phyloP scores from a whole-genome alignment of 53 echinoderm and acorn worm genomes.

The Echinarachnius parma region DNA sequence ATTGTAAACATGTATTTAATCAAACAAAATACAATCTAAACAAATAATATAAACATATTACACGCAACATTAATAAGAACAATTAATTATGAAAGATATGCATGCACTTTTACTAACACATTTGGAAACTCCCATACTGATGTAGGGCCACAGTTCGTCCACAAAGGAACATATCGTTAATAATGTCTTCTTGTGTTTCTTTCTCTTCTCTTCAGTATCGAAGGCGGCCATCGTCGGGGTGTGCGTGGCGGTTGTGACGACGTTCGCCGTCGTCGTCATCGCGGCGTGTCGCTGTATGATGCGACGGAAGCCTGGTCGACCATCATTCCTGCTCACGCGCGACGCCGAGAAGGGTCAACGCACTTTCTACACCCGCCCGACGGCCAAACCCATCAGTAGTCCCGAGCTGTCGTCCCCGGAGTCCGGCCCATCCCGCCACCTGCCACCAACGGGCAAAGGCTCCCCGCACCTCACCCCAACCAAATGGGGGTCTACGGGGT shows the following conservation, averaged over 20 bases:
- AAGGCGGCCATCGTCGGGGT: slow-evolving; percentile 78
- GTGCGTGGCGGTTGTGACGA: slow-evolving; percentile 67
- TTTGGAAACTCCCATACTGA: neutral
- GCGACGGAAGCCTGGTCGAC: slow-evolving; percentile 63
- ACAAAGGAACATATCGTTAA: too few relatives aligned
- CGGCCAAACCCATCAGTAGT: slow-evolving; percentile 84
- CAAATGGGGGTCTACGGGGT: slow-evolving; percentile 50
- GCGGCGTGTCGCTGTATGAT: slow-evolving; percentile 90
- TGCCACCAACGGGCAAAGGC: slow-evolving; percentile 54
- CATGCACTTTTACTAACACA: too few relatives aligned
- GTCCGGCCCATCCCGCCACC: slow-evolving; percentile 57
- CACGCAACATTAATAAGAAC: too few relatives aligned
- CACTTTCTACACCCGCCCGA: slow-evolving; percentile 82
- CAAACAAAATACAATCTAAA: too few relatives aligned
- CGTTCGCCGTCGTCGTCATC: slow-evolving; percentile 73
- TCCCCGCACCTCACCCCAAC: slow-evolving; percentile 80
- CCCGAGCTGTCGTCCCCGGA: slow-evolving; percentile 96
- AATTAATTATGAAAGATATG: too few relatives aligned
- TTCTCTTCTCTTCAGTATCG: slow-evolving; percentile 68
- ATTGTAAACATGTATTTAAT: too few relatives aligned
- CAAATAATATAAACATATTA: too few relatives aligned
- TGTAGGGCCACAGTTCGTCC: neutral
- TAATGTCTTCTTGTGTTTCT: too few relatives aligned
- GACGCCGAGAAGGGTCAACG: slow-evolving; percentile 62
- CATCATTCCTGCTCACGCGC: slow-evolving; percentile 73